These are phyloP conservation scores for Patagioenas fasciata DNA, from an alignment of 2,113 vertebrate genomes.

Conservation along the genomic window DNA sequence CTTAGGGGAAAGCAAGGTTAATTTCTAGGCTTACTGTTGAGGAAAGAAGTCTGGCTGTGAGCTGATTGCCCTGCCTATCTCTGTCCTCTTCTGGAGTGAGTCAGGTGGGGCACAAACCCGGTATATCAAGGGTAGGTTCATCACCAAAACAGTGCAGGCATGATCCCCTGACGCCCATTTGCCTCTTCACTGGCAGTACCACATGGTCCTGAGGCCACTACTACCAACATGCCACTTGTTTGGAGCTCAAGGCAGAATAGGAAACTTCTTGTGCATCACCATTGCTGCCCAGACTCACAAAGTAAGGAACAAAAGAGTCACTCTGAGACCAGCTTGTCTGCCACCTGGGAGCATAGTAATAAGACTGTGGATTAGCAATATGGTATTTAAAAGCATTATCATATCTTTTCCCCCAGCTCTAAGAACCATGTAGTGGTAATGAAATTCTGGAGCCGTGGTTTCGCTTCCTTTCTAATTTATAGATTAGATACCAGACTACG, in stretches of 20 bases:
- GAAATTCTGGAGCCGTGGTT: background rate
- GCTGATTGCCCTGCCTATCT: background rate
- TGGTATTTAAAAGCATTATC: background rate
- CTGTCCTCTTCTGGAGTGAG: background rate
- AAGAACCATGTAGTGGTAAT: background rate
- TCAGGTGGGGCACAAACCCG: background rate
- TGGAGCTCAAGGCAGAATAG: background rate
- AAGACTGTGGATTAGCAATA: background rate
- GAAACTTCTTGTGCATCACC: background rate
- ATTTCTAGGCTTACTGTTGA: background rate
- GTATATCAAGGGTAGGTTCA: background rate
- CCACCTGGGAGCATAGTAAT: background rate
- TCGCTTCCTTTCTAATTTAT: background rate
- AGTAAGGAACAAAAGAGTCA: background rate
- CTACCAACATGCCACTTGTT: accelerated
- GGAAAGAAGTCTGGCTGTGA: background rate
- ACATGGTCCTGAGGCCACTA: background rate
- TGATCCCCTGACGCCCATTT: background rate
- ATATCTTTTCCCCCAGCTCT: background rate
- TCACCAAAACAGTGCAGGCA: background rate
- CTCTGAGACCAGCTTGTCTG: background rate
- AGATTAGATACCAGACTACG: slow-evolving; percentile 12
- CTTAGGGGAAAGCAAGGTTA: background rate
- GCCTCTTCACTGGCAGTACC: background rate
- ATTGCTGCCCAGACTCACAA: background rate